Conservation (phyloP, 1,140 invertebrate species). For the Polyergus mexicanus region DNA sequence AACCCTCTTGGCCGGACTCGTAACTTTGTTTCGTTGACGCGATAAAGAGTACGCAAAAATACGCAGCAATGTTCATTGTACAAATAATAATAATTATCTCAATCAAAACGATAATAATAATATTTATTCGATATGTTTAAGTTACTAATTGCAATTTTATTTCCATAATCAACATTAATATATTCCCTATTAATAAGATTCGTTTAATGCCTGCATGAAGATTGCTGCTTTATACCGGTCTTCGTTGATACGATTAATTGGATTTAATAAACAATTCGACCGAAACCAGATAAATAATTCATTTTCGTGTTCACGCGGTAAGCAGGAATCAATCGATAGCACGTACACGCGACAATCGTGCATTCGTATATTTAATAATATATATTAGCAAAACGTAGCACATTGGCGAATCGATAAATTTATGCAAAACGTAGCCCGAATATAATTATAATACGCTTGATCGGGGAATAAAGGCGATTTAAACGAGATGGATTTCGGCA, state of each 20-base stretch:
- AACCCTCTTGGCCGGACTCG: background rate
- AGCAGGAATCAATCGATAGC: slow-evolving; percentile 45
- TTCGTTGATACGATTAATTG: slow-evolving; percentile 41
- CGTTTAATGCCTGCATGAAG: slow-evolving; percentile 29
- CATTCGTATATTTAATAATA: slow-evolving; percentile 61
- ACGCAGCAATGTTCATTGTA: background rate
- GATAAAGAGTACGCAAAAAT: background rate
- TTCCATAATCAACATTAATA: slow-evolving; percentile 30
- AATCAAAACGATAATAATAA: slow-evolving; percentile 6
- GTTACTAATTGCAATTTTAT: slow-evolving; percentile 16
- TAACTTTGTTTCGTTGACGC: background rate
- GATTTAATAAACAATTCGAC: slow-evolving; percentile 41
- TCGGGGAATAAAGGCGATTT: slow-evolving; percentile 46
- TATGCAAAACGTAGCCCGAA: slow-evolving; percentile 41
- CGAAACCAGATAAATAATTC: slow-evolving; percentile 32
- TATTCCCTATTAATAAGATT: slow-evolving; percentile 45
- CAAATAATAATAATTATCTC: background rate
- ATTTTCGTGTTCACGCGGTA: slow-evolving; percentile 24
- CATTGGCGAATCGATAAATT: slow-evolving; percentile 42
- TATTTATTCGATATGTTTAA: slow-evolving; percentile 9
- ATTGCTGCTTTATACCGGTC: slow-evolving; percentile 16
- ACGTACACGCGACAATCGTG: slow-evolving; percentile 21
- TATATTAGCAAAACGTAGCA: slow-evolving; percentile 10
- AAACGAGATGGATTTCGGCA: slow-evolving; percentile 1
- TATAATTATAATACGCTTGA: slow-evolving; percentile 47